Base-by-base conservation (phyloP, 2,888 invertebrate species). In the Synergus umbraculus region DNA sequence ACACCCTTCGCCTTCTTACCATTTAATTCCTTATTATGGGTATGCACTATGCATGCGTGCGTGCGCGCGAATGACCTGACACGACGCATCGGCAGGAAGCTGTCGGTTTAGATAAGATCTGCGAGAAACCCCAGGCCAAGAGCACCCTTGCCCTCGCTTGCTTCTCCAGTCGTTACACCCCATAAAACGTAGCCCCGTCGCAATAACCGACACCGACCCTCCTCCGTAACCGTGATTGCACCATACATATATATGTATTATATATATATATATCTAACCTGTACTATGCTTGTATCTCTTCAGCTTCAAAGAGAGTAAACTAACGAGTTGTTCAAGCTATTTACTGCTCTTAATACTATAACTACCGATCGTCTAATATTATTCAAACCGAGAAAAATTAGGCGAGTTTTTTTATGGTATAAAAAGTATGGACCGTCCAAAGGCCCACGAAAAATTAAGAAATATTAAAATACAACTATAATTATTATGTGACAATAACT, bases 91-190 rank as follows among this genome's bases (percentile, higher is more conserved):
- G 82, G 82, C 88, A 90, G 91, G 91, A 91, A 91, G 89, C 88
- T 86, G 88, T 86, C 90, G 90, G 90, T 91, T 91, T 90, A 91
- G 91, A 91, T 91, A 91, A 89, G 86, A 91, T 91, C 89, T 87
- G 83, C 84, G 87, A 84, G 84, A 46, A 80, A 83, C 84, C 84
- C 80, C 78, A 86, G 81, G 37, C 37, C 37, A 37, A 37, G 37
- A 79, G 86, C 86, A 85, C 87, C 87, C 37, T 37, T 37, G 37
- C 37, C 37, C 37, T 37, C 37, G 37, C 87, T 86, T 85, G 79
- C 79, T 77, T 79, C 63, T 79, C 63, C 83, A 87, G 86, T 87
- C 89, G 90, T 90, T 90, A 90, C 89, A 90, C 89, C 89, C 90
- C 90, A 90, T 90, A 89, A 90, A 91, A 86, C 87, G 85, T 86